phyloP scores from a whole-genome alignment of 2,888 invertebrate species.

The Lydus trimaculatus region DNA sequence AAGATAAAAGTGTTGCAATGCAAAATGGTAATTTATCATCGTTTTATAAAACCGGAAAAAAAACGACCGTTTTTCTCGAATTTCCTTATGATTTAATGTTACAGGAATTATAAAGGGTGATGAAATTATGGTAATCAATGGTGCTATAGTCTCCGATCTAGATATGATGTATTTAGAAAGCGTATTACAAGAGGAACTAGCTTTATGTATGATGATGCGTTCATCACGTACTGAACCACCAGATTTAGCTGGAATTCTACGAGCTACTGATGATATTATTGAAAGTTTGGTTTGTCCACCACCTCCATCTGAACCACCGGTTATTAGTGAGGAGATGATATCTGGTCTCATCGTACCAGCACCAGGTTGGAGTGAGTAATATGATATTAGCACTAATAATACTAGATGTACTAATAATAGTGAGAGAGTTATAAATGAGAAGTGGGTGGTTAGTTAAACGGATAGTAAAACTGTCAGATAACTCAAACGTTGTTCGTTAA shows the following conservation, averaged over 20 bases:
- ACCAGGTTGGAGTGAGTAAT: slow-evolving; percentile 89
- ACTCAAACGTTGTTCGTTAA: not conserved
- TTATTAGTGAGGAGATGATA: slow-evolving; percentile 95
- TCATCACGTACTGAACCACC: slow-evolving; percentile 85
- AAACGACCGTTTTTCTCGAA: not conserved
- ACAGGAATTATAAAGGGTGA: slow-evolving; percentile 93
- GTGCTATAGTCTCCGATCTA: slow-evolving; percentile 96
- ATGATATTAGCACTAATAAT: slow-evolving; percentile 10
- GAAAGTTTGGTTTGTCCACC: slow-evolving; percentile 96
- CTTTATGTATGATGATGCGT: slow-evolving; percentile 96
- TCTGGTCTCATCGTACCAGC: slow-evolving; percentile 96
- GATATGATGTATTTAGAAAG: slow-evolving; percentile 99
- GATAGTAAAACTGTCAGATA: not conserved
- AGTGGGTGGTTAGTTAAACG: not conserved
- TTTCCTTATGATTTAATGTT: slow-evolving; percentile 12
- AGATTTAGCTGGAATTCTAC: slow-evolving; percentile 71
- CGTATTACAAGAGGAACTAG: slow-evolving; percentile 92
- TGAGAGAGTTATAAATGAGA: not conserved
- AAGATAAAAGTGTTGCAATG: slow-evolving; percentile 95
- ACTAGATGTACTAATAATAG: not conserved
- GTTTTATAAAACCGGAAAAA: too few species aligned
- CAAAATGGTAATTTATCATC: slow-evolving; percentile 77
- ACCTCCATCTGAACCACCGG: slow-evolving; percentile 92
- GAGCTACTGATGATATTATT: slow-evolving; percentile 95
- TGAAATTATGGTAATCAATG: slow-evolving; percentile 99